Evolutionary conservation across 2,113 vertebrate species (phyloP).

Genomic region (Phrynosoma blainvillii): DNA sequence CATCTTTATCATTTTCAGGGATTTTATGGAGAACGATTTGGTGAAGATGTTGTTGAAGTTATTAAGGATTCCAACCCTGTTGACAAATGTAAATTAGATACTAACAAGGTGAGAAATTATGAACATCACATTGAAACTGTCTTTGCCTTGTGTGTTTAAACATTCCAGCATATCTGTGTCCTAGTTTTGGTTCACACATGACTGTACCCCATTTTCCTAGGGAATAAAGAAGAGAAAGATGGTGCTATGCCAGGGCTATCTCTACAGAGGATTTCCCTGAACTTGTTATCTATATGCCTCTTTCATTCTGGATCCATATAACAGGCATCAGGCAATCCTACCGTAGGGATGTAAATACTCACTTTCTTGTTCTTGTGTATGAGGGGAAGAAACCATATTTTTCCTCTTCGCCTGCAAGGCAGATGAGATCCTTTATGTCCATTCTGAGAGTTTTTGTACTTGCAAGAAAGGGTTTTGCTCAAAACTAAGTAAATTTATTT

Average conservation of each 20-base stretch:
- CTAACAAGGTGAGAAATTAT: conserved; percentile 87
- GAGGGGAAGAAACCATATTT: too few relatives aligned
- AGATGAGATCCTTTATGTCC: too few relatives aligned
- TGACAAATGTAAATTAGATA: conserved; percentile 97
- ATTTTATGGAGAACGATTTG: conserved; percentile 96
- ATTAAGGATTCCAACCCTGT: conserved; percentile 99
- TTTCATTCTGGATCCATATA: not conserved
- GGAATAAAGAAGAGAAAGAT: not conserved
- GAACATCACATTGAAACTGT: not conserved
- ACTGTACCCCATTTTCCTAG: not conserved
- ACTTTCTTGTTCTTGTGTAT: too few relatives aligned
- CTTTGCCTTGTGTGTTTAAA: not conserved
- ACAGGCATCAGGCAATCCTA: not conserved
- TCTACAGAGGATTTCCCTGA: not conserved
- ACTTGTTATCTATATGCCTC: not conserved
- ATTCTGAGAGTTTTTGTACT: too few relatives aligned
- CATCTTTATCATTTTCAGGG: conserved; percentile 79
- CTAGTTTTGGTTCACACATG: not conserved
- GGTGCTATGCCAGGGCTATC: not conserved
- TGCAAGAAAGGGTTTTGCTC: too few relatives aligned
- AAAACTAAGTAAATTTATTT: too few relatives aligned
- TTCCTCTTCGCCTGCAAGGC: too few relatives aligned
- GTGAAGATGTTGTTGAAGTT: conserved; percentile 95
- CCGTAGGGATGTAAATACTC: too few relatives aligned
- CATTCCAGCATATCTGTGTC: not conserved